A percentile compares a stretch with the other conserved stretches of the same genome.
Evolutionary conservation across 2,113 vertebrate species (phyloP).

Genomic region (Perccottus glenii): DNA sequence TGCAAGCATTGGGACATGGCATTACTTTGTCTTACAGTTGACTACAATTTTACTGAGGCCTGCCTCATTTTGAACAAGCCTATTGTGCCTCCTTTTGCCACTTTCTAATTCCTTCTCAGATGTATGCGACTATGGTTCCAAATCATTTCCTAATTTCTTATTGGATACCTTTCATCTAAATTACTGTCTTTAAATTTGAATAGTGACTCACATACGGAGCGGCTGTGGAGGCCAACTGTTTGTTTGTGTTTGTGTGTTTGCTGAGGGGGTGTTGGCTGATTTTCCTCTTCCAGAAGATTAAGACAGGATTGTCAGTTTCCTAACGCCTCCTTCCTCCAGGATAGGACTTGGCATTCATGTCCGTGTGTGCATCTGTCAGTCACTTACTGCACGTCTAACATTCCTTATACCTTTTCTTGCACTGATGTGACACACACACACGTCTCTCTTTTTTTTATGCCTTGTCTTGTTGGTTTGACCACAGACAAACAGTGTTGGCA

Average conservation of each 20-base stretch:
- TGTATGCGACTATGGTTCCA: neutral
- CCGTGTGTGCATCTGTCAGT: constrained; percentile 64
- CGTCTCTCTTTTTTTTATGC: constrained; percentile 46
- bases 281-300: constrained; percentile 57
- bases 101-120: neutral
- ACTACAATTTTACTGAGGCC: no score
- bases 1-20: no score
- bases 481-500: constrained; percentile 55
- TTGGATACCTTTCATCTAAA: constrained; percentile 12
- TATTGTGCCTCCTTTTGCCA: neutral
- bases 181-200: constrained; percentile 19
- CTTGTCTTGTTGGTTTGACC: constrained; percentile 44
- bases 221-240: constrained; percentile 36
- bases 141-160: neutral
- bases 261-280: constrained; percentile 23
- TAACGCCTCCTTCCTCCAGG: constrained; percentile 44
- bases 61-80: no score
- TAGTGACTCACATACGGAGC: constrained; percentile 4
- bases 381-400: constrained; percentile 57
- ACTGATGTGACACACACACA: constrained; percentile 59
- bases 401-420: constrained; percentile 56
- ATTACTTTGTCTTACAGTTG: no score
- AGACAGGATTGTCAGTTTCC: constrained; percentile 65
- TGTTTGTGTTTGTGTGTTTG: constrained; percentile 51
- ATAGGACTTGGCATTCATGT: constrained; percentile 52